Evolutionary conservation across 2,113 vertebrate genomes (phyloP).

Genomic region (Hylia prasina): DNA sequence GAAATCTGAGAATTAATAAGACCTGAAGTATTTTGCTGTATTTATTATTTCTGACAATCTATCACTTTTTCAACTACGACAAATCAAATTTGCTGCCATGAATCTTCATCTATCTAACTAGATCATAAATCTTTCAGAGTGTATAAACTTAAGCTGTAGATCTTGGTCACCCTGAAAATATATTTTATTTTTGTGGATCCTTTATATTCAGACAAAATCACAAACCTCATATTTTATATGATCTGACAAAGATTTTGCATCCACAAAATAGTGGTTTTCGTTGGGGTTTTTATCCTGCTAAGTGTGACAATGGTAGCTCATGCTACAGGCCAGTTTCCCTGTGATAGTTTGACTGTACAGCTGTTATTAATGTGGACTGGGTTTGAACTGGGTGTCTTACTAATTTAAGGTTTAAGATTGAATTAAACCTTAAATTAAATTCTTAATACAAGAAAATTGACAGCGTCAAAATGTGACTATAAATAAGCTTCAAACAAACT

Average conservation of each 20-base stretch:
- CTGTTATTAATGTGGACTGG: not conserved
- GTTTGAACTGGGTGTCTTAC: not conserved
- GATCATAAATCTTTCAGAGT: not conserved
- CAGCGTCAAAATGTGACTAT: not conserved
- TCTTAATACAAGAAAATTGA: not conserved
- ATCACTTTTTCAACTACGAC: not conserved
- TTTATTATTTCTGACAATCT: not conserved
- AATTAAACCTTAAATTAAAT: not conserved
- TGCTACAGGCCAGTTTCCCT: not conserved
- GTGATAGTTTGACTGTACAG: not conserved
- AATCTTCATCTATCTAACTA: not conserved
- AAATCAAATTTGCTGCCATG: not conserved
- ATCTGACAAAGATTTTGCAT: not conserved
- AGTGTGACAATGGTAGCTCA: not conserved
- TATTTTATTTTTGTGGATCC: not conserved
- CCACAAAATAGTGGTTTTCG: not conserved
- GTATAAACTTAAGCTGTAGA: not conserved
- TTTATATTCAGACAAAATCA: not conserved
- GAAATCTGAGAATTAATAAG: slow-evolving; percentile 1
- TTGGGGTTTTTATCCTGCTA: not conserved
- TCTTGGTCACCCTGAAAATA: not conserved
- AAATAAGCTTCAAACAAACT: not conserved
- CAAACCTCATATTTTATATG: not conserved
- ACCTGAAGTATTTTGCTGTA: not conserved
- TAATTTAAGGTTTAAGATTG: not conserved